Evolutionary conservation across 2,113 vertebrate species (phyloP).

Genomic region (Xenus cinereus): DNA sequence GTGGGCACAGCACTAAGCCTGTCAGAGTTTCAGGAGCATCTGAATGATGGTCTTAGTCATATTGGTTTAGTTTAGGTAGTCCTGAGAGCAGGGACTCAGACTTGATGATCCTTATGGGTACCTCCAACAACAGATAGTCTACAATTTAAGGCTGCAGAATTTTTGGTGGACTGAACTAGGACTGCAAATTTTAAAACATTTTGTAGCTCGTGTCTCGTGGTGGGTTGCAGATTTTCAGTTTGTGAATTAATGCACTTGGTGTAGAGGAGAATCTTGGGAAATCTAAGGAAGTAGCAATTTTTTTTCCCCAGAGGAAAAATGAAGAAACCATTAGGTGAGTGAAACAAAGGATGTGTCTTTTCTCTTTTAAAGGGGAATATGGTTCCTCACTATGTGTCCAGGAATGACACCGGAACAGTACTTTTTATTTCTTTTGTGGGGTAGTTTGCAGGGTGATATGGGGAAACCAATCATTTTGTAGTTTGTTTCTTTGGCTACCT

Average conservation of each 20-base stretch:
- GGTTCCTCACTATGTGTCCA: background rate
- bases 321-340: background rate
- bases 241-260: background rate
- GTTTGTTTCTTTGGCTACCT: background rate
- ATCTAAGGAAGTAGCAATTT: background rate
- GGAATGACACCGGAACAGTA: background rate
- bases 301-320: background rate
- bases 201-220: background rate
- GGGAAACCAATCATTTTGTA: background rate
- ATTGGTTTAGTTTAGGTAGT: background rate
- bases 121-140: background rate
- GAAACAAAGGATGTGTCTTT: background rate
- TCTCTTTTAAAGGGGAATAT: background rate
- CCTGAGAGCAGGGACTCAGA: background rate
- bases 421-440: background rate
- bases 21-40: background rate
- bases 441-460: background rate
- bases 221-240: background rate
- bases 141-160: background rate
- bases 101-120: background rate
- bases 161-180: background rate
- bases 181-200: background rate
- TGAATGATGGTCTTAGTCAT: background rate
- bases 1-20: background rate
- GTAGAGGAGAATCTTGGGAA: background rate